These are phyloP conservation scores for Sarcophaga bullata DNA, from an alignment of 1,140 invertebrate genomes.

Conservation along the genomic window DNA sequence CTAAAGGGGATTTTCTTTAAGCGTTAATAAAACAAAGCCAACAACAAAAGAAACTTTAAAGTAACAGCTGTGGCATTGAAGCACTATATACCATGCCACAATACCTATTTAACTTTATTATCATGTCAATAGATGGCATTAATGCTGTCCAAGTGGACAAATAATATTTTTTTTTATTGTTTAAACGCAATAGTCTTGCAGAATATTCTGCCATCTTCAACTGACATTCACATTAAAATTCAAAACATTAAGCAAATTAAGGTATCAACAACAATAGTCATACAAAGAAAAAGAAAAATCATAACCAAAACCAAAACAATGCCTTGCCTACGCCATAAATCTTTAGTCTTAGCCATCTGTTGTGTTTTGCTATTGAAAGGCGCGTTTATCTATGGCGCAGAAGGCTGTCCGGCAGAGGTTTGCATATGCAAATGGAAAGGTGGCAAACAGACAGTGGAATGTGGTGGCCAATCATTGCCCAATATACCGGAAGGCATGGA, in stretches of 20 bases:
- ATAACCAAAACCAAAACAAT: neutral
- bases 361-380: neutral
- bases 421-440: conserved; percentile 92
- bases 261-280: neutral
- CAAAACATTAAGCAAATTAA: neutral
- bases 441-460: conserved; percentile 90
- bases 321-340: neutral
- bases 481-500: conserved; percentile 83
- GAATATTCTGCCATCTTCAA: neutral
- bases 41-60: no score
- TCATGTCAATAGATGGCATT: conserved; percentile 15
- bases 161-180: neutral
- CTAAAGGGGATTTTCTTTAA: conserved; percentile 8
- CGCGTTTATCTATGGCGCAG: no score
- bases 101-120: neutral
- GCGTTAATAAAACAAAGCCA: neutral
- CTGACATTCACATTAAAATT: neutral
- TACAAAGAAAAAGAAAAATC: neutral
- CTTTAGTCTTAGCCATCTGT: neutral
- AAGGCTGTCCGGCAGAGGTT: conserved; percentile 74
- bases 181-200: neutral
- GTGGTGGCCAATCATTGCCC: conserved; percentile 78
- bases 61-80: neutral
- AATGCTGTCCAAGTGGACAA: neutral
- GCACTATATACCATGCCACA: neutral